Conservation (phyloP, 2,888 invertebrate genomes). For the Lingula anatina region DNA sequence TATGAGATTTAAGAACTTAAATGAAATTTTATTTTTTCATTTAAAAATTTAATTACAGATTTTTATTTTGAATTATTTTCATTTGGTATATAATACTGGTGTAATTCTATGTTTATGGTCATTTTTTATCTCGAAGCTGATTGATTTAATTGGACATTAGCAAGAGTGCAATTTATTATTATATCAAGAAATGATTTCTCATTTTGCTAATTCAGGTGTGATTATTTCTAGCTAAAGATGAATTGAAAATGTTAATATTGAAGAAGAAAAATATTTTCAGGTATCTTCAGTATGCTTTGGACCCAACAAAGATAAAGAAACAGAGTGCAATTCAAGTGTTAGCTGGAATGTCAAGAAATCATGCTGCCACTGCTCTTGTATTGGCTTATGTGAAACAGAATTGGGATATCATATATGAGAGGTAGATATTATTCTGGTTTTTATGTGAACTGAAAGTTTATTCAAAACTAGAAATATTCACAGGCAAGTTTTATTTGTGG, state of each 20-base stretch:
- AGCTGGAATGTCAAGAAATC: constrained; percentile 63
- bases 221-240: too few relatives aligned
- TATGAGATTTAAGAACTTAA: not conserved
- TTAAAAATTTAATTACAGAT: too few relatives aligned
- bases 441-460: not conserved
- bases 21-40: too few relatives aligned
- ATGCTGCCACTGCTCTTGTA: constrained; percentile 65
- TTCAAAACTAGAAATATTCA: too few relatives aligned
- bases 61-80: too few relatives aligned
- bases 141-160: too few relatives aligned
- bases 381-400: constrained; percentile 71
- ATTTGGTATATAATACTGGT: too few relatives aligned
- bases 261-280: constrained; percentile 56
- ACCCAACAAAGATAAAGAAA: constrained; percentile 64
- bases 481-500: not conserved
- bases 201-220: too few relatives aligned
- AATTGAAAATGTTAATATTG: not conserved
- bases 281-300: constrained; percentile 69
- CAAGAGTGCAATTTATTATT: too few relatives aligned
- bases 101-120: too few relatives aligned
- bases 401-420: constrained; percentile 62
- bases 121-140: too few relatives aligned
- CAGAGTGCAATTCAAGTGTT: constrained; percentile 70
- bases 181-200: too few relatives aligned
- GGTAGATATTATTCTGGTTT: constrained; percentile 50